Base-by-base conservation (phyloP, 2,797 vertebrate species). In the Neosilurus mollespiculum region DNA sequence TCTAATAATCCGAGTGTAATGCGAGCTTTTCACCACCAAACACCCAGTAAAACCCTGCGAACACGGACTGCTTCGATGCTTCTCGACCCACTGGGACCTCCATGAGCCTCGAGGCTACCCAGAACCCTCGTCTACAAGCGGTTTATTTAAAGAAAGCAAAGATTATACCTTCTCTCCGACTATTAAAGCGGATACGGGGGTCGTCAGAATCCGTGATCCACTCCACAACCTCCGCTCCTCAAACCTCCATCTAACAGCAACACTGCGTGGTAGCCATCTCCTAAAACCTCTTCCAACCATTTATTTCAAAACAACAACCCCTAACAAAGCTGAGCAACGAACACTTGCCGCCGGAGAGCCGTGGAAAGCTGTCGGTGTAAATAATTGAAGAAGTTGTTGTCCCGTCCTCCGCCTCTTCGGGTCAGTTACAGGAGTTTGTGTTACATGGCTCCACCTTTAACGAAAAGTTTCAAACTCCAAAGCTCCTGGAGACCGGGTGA, bases 381-480 rank as follows among this genome's bases (percentile, higher is more conserved):
- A 95, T 95, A 94, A 95, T 95, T 95, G 79, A 95, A 89, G 83
- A 87, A 87, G 85, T 88, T 53, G 6, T 72, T 4, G 56, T 91
- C 92, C 92, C 91, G 87, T 92, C 92, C 91, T 92, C 89, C 90
- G 90, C 83, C 87, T 89, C 84, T 88, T 77, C 81, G 76, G 92
- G 90, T 94, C 93, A 84, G 91, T 95, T 95, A 92, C 94, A 89
- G 86, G 88, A 92, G 91, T 92, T 92, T 80, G 94, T 90, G 94
- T 90, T 94, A 94, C 90, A 81, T 84, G 94, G 95, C 88, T 91
- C 94, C 92, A 86, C 88, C 86, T 91, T 87, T 80, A 65, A 82
- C 88, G 84, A 92, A 93, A 94, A 95, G 93, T 95, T 95, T 95
- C 89, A 94, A 95, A 95, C 93, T 92, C 93, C 88, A 83, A 30